Evolutionary conservation across 2,113 vertebrate species (phyloP), one percentile per base, ranked within the genome.

Genomic region (Pseudorhombus dupliciocellatus): DNA sequence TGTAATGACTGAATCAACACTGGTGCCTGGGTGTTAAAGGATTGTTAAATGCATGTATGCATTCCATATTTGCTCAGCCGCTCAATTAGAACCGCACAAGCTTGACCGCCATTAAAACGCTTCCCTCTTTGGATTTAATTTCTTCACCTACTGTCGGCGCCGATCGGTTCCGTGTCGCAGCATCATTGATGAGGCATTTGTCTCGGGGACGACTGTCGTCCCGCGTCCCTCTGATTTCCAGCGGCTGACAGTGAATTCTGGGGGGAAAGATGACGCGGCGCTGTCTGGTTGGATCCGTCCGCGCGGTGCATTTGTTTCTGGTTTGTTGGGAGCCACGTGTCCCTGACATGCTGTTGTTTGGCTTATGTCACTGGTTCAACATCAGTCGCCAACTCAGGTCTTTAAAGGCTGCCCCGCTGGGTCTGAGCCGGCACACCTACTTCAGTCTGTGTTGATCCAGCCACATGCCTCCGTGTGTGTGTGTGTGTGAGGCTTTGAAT

Each of bases 91-190:
- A 73, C 37, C 51, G 67, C 66, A 75, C 72, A 46, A 77, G 72
- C 73, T 81, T 85, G 80, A 75, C 77, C 81, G 84, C 81, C 69
- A 81, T 89, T 85, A 87, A 86, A 70, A 80, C 59, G 37, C 73
- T 81, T 84, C 79, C 62, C 28, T 51, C 28, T 76, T 71, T 83
- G 77, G 84, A 86, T 88, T 90, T 65, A 73, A 89, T 87, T 68
- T 37, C 83, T 79, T 82, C 81, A 78, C 86, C 84, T 91, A 78
- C 55, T 70, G 80, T 18, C 71, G 56, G 68, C 72, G 79, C 89
- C 77, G 89, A 90, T 86, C 91, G 87, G 90, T 93, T 92, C 73
- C 70, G 78, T 92, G 88, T 70, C 73, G 62, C 77, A 50, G 88
- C 82, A 92, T 90, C 74, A 72, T 75, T 70, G 55, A 77, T 79